Evolutionary conservation across 2,113 vertebrate species (phyloP), one percentile per base, ranked within the genome.

Genomic region (Himantopus leucocephalus): DNA sequence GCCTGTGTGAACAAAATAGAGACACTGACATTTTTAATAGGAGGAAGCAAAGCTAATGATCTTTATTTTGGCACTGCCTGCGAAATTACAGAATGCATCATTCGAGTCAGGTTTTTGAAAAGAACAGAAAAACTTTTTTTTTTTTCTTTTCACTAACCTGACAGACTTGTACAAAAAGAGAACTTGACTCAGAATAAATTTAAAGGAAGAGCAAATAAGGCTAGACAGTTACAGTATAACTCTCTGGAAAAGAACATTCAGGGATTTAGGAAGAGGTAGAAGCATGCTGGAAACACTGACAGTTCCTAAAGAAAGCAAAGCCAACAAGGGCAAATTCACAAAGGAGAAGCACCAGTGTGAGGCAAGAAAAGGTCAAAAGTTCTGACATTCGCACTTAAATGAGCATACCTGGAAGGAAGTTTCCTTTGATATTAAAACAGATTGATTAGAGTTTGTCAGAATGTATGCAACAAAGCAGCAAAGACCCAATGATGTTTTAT

Each of bases 301-400:
- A 94, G 76, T 39, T 95, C 58, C 78, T 67, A 39, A 72, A 89
- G 75, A 91, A 94, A 85, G 87, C 24, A 82, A 87, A 91, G 76
- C 20, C 64, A 88, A 68, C 56, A 83, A 92, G 48, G 72, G 58
- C 48, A 63, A 76, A 94, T 20, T 76, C 60, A 96, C 72, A 95
- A 85, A 71, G 90, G 80, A 74, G 55, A 4, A 92, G 53, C 37
- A 82, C 41, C 26, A 71, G 26, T 23, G 5, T 39, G 66, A 91
- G 76, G 60, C 67, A 94, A 82, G 58, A 39, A 97, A 97, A 97
- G 89, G 97, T 96, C 92, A 91, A 62, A 96, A 95, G 73, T 92
- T 91, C 79, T 93, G 75, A 87, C 60, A 83, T 93, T 88, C 0
- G 0, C 62, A 52, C 87, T 95, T 77, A 90, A 92, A 94, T 86